Evolutionary conservation across 1,140 invertebrate species (phyloP).

Genomic region (Drosophila punjabiensis): DNA sequence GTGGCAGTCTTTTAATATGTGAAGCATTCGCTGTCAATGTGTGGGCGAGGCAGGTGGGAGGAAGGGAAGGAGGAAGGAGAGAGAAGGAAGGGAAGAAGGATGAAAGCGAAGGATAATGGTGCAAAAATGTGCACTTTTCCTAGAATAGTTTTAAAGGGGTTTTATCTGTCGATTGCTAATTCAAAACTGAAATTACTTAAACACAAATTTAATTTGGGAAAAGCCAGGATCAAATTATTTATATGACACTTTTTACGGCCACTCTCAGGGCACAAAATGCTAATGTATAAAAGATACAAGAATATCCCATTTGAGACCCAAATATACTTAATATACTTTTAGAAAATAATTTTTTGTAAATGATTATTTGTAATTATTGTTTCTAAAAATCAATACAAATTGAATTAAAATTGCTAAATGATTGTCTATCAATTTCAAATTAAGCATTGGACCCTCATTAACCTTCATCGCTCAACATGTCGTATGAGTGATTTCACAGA

Average conservation of each 20-base stretch:
- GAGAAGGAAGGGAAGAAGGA: neutral
- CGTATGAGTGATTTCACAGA: conserved; percentile 12
- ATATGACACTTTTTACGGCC: too few relatives aligned
- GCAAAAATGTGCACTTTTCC: neutral
- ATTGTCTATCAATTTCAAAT: neutral
- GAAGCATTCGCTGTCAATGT: conserved; percentile 22
- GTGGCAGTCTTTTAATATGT: conserved; percentile 53
- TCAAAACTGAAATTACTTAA: neutral
- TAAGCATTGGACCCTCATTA: too few relatives aligned
- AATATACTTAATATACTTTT: too few relatives aligned
- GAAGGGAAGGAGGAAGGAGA: neutral
- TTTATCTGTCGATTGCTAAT: neutral
- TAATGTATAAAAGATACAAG: too few relatives aligned
- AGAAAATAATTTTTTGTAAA: too few relatives aligned
- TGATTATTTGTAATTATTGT: too few relatives aligned
- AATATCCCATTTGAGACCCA: too few relatives aligned
- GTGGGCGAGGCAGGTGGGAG: neutral
- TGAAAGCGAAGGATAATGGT: conserved; percentile 9
- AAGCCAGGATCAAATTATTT: too few relatives aligned
- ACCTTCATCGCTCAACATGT: conserved; percentile 1
- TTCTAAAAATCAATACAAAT: neutral
- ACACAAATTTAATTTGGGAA: too few relatives aligned
- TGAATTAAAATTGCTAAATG: neutral
- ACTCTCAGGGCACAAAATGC: too few relatives aligned
- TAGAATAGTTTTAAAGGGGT: too few relatives aligned